These are phyloP conservation scores for Petroica traversi DNA, from an alignment of 2,113 vertebrate genomes.

Conservation along the genomic window DNA sequence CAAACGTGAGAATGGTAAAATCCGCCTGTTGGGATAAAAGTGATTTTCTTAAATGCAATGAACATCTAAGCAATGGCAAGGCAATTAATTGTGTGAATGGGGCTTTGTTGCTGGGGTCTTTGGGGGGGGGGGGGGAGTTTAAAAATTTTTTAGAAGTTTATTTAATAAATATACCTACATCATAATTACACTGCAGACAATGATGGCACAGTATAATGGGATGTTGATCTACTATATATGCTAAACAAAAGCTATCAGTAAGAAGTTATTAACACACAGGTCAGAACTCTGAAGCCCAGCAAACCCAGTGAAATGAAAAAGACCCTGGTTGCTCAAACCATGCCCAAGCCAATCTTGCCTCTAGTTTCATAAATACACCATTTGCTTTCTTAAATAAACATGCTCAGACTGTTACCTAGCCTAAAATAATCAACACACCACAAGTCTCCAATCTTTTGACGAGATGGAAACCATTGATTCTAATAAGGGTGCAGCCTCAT, in stretches of 20 bases:
- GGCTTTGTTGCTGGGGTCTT: background rate
- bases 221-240: background rate
- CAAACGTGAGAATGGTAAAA: background rate
- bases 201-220: background rate
- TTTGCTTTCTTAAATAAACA: background rate
- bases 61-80: background rate
- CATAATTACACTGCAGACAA: background rate
- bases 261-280: background rate
- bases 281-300: background rate
- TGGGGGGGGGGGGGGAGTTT: rapidly evolving
- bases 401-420: background rate
- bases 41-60: background rate
- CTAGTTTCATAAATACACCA: background rate
- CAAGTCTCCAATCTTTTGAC: background rate
- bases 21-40: background rate
- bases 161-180: background rate
- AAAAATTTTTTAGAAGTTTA: rapidly evolving
- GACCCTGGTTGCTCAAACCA: background rate
- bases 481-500: background rate
- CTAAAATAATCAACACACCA: background rate
- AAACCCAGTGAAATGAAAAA: background rate
- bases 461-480: background rate
- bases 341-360: background rate
- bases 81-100: background rate
- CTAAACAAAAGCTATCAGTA: background rate